Percentiles rank a stretch among this genome's conserved stretches.
phyloP scores from a whole-genome alignment of 2,888 invertebrate species.

The Drosophila rubida region DNA sequence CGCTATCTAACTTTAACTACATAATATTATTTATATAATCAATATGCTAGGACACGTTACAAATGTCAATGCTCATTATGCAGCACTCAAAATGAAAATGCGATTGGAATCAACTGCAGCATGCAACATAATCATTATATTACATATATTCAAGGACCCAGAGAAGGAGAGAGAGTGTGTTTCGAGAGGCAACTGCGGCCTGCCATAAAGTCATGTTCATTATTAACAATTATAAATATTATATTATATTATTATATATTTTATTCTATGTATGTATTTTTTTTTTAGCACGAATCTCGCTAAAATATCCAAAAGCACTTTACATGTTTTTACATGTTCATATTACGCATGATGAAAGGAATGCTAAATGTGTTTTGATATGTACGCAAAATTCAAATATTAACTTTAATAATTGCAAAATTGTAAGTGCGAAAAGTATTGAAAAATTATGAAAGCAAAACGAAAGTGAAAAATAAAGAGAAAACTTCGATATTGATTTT shows the following conservation, averaged over 20 bases:
- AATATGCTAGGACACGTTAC: conserved; percentile 30
- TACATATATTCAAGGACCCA: conserved; percentile 12
- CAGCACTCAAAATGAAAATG: conserved; percentile 11
- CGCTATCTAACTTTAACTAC: conserved; percentile 22
- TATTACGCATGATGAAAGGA: neutral
- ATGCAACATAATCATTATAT: conserved; percentile 20
- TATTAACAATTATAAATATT: conserved; percentile 49
- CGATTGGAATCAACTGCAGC: conserved; percentile 13
- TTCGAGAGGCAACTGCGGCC: conserved; percentile 40
- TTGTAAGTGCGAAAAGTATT: conserved; percentile 15
- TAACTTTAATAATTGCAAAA: conserved; percentile 31
- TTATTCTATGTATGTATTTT: conserved; percentile 30
- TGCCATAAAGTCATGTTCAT: conserved; percentile 65
- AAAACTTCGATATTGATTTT: conserved; percentile 12
- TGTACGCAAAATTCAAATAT: conserved; percentile 22
- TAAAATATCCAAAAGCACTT: conserved; percentile 50
- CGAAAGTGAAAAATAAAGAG: conserved; percentile 5
- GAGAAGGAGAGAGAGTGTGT: conserved; percentile 18
- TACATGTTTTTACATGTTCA: conserved; percentile 28
- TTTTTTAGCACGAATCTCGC: conserved; percentile 62
- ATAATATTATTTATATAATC: conserved; percentile 12
- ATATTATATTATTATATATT: conserved; percentile 38
- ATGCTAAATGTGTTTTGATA: conserved; percentile 26
- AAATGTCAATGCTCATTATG: conserved; percentile 50
- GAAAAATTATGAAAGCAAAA: conserved; percentile 17